Percentiles rank a stretch among this genome's conserved stretches.
Evolutionary conservation across 2,113 vertebrate genomes (phyloP).

Genomic region (Corynorhinus townsendii): DNA sequence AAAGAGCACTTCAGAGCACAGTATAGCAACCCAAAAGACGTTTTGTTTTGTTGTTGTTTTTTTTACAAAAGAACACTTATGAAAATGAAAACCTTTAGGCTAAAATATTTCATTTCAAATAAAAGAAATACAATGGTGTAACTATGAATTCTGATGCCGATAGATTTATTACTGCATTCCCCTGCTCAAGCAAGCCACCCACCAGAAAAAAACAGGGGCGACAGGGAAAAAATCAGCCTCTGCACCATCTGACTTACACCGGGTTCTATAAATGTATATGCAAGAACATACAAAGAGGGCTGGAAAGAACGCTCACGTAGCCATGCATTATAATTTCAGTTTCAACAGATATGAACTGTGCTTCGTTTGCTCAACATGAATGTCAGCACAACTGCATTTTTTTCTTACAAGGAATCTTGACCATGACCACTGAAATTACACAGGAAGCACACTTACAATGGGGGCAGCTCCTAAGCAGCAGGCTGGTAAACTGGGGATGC

Average conservation of each 20-base stretch:
- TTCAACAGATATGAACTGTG: background rate
- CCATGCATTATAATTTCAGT: background rate
- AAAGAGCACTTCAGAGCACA: constrained; percentile 38
- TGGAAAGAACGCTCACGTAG: background rate
- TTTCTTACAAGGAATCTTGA: constrained; percentile 11
- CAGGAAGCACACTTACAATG: background rate
- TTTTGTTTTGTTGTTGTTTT: background rate
- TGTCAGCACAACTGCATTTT: background rate
- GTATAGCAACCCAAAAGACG: background rate
- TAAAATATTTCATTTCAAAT: constrained; percentile 48
- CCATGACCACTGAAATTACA: constrained; percentile 8
- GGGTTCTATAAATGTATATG: constrained; percentile 42
- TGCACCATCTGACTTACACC: constrained; percentile 56
- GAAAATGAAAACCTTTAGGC: constrained; percentile 37
- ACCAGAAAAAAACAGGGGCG: constrained; percentile 29
- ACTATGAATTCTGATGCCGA: constrained; percentile 39
- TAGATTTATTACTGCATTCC: constrained; percentile 44
- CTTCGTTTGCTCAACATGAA: background rate
- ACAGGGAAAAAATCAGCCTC: background rate
- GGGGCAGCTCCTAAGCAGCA: background rate
- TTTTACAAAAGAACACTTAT: constrained; percentile 33
- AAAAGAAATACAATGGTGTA: constrained; percentile 31
- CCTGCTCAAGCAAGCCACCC: constrained; percentile 40
- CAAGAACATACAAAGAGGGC: constrained; percentile 9
- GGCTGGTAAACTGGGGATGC: background rate